Conservation (phyloP, 2,888 invertebrate species). For the Rhagophthalmus giganteus region DNA sequence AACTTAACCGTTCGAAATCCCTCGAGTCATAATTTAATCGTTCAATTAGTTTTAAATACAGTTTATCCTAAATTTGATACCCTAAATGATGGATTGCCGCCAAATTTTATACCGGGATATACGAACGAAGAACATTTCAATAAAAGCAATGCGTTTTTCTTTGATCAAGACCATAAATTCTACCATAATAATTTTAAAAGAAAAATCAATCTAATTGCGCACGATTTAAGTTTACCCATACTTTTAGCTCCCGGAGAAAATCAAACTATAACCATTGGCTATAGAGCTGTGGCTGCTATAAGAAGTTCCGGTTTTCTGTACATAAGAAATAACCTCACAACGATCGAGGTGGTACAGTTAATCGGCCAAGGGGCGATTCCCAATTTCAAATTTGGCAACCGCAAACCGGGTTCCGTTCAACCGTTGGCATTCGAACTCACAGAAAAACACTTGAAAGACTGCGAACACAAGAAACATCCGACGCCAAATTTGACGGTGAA, state of each 20-base stretch:
- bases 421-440: slow-evolving; percentile 81
- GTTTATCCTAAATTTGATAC: slow-evolving; percentile 67
- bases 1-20: slow-evolving; percentile 76
- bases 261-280: slow-evolving; percentile 57
- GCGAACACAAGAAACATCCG: slow-evolving; percentile 54
- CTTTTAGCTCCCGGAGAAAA: slow-evolving; percentile 64
- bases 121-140: slow-evolving; percentile 11
- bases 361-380: slow-evolving; percentile 84
- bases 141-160: slow-evolving; percentile 28
- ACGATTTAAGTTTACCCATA: slow-evolving; percentile 59
- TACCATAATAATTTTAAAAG: slow-evolving; percentile 32
- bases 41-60: slow-evolving; percentile 74
- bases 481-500: slow-evolving; percentile 73
- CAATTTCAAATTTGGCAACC: slow-evolving; percentile 84
- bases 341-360: slow-evolving; percentile 82
- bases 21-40: slow-evolving; percentile 66
- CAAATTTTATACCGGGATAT: slow-evolving; percentile 43
- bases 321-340: slow-evolving; percentile 89
- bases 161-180: slow-evolving; percentile 19
- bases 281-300: slow-evolving; percentile 55
- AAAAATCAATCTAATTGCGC: slow-evolving; percentile 44
- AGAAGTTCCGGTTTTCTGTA: slow-evolving; percentile 59
- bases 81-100: slow-evolving; percentile 58
- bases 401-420: slow-evolving; percentile 74
- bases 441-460: slow-evolving; percentile 62